Conservation (phyloP, 2,888 invertebrate genomes). For the Pseudococcus viburni region DNA sequence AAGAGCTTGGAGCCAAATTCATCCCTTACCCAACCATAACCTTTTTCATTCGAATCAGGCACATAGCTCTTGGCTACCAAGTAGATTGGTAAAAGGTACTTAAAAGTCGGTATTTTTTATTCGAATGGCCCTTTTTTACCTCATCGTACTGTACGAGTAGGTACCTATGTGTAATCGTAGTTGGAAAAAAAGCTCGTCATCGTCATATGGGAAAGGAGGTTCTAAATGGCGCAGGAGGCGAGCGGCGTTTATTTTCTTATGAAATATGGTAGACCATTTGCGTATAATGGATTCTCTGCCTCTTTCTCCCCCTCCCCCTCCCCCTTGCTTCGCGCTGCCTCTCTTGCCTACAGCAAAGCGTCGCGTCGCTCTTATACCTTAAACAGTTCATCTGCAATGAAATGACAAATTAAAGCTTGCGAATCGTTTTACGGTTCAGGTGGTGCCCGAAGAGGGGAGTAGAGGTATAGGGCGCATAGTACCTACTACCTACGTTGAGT, state of each 20-base stretch:
- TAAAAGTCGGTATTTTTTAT: too few relatives aligned
- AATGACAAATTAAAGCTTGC: conserved; percentile 56
- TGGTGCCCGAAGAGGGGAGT: background rate
- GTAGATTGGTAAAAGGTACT: too few relatives aligned
- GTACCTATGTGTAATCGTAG: too few relatives aligned
- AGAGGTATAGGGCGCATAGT: background rate
- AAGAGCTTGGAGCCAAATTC: too few relatives aligned
- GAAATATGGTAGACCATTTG: conserved; percentile 31
- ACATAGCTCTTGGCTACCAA: too few relatives aligned
- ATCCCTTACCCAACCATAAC: too few relatives aligned
- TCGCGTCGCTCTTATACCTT: background rate
- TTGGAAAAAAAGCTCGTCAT: too few relatives aligned
- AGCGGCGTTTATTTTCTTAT: background rate
- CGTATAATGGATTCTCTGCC: conserved; percentile 25
- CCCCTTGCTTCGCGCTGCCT: background rate
- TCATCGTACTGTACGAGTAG: too few relatives aligned
- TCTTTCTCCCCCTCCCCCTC: background rate
- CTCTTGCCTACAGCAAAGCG: too few relatives aligned
- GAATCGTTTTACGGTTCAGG: conserved; percentile 31
- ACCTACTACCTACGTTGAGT: background rate
- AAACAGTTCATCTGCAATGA: conserved; percentile 42
- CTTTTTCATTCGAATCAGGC: too few relatives aligned
- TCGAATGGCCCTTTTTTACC: too few relatives aligned
- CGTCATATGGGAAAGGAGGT: background rate
- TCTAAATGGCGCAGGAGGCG: background rate